These are phyloP conservation scores for Proteles cristata DNA, from an alignment of 2,113 vertebrate species.

Conservation along the genomic window DNA sequence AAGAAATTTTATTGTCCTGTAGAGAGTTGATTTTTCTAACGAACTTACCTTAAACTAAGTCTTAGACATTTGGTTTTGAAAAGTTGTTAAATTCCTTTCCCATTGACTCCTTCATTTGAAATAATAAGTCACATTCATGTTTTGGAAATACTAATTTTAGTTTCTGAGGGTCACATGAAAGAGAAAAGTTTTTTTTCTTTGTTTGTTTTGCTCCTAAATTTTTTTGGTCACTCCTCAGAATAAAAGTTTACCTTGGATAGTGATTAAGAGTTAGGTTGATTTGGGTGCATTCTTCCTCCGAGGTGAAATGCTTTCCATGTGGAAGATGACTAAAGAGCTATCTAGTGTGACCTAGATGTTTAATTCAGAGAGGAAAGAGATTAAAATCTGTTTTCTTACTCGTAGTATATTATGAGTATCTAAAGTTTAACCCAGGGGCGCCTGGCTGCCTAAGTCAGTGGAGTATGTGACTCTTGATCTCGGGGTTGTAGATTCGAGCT, in stretches of 20 bases:
- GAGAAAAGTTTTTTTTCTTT: background rate
- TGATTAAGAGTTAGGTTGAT: background rate
- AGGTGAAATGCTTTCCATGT: background rate
- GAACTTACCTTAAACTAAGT: slow-evolving; percentile 14
- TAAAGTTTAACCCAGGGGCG: background rate
- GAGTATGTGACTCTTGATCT: background rate
- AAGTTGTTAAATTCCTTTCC: background rate
- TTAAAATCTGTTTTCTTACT: background rate
- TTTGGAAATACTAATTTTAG: slow-evolving; percentile 22
- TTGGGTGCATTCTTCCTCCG: background rate
- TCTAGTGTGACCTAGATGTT: background rate
- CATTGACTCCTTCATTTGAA: slow-evolving; percentile 1
- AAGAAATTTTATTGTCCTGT: background rate
- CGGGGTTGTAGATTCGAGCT: background rate
- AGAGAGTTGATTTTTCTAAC: slow-evolving; percentile 29
- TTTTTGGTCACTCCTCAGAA: background rate
- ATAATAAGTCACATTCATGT: background rate
- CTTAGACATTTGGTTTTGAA: slow-evolving; percentile 49
- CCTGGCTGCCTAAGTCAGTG: background rate
- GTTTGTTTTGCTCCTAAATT: too few species aligned
- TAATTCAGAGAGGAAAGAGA: background rate
- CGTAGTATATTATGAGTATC: background rate
- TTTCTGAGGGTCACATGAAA: background rate
- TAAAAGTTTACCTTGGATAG: background rate
- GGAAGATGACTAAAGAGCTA: background rate